A percentile compares a stretch with the other conserved stretches of the same genome.
Evolutionary conservation across 2,113 vertebrate genomes (phyloP).

Genomic region (Oenanthe oenanthe): DNA sequence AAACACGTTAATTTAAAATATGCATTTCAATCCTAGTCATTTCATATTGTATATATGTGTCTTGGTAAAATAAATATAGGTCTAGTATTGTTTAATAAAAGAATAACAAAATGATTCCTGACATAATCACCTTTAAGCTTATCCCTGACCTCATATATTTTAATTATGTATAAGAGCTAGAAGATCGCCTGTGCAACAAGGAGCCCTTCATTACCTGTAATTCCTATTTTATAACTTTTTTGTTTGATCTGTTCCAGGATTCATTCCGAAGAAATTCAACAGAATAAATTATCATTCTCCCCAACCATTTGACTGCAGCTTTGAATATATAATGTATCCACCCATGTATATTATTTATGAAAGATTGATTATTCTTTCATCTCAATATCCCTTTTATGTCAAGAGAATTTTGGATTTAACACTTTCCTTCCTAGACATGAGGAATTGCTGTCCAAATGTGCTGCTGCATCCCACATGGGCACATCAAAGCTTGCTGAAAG

Average conservation of each 20-base stretch:
- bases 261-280: constrained; percentile 76
- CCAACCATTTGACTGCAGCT: constrained; percentile 70
- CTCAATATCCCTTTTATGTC: constrained; percentile 73
- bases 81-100: constrained; percentile 23
- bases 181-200: constrained; percentile 57
- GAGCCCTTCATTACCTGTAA: constrained; percentile 76
- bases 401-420: constrained; percentile 49
- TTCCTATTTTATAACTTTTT: constrained; percentile 81
- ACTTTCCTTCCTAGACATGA: not conserved
- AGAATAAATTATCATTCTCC: constrained; percentile 78
- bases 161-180: constrained; percentile 62
- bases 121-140: constrained; percentile 54
- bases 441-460: not conserved
- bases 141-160: constrained; percentile 59
- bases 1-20: not conserved
- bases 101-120: constrained; percentile 48
- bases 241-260: constrained; percentile 80
- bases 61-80: constrained; percentile 36
- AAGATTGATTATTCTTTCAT: constrained; percentile 75
- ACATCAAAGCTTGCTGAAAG: not conserved
- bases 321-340: constrained; percentile 72
- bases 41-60: constrained; percentile 11
- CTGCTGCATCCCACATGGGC: not conserved
- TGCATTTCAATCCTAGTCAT: not conserved
- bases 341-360: constrained; percentile 79